Conservation (phyloP, 2,888 invertebrate species). For the Antheraea yamamai region DNA sequence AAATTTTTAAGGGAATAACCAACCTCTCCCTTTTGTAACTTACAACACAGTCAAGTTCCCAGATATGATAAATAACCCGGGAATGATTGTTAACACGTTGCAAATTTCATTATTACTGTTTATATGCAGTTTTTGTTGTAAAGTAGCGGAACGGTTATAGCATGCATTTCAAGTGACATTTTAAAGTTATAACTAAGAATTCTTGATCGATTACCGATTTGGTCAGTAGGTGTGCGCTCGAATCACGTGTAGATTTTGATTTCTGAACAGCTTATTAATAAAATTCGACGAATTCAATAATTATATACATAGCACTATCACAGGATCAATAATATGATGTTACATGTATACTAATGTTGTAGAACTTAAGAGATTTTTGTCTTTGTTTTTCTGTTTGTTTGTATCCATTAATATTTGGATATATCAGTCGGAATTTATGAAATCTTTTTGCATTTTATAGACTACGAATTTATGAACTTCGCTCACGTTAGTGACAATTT, state of each 20-base stretch:
- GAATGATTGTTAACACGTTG: slow-evolving; percentile 34
- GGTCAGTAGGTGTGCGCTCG: neutral
- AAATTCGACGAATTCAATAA: slow-evolving; percentile 13
- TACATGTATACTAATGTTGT: too few relatives aligned
- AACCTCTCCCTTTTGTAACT: slow-evolving; percentile 4
- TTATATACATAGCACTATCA: too few relatives aligned
- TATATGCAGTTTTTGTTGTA: slow-evolving; percentile 23
- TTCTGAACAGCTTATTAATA: neutral
- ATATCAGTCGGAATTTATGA: too few relatives aligned
- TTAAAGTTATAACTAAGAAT: slow-evolving; percentile 1
- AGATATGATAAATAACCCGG: slow-evolving; percentile 34
- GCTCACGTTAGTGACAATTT: too few relatives aligned
- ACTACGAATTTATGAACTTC: too few relatives aligned
- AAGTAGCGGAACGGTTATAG: slow-evolving; percentile 19
- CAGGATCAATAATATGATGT: too few relatives aligned
- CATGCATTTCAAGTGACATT: slow-evolving; percentile 6
- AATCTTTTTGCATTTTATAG: too few relatives aligned
- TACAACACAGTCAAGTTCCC: slow-evolving; percentile 17
- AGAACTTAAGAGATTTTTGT: too few relatives aligned
- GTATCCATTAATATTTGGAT: too few relatives aligned
- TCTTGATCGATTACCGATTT: slow-evolving; percentile 5
- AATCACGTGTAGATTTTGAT: neutral
- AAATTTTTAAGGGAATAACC: too few relatives aligned
- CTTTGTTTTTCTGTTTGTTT: too few relatives aligned
- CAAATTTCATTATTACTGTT: slow-evolving; percentile 33